phyloP scores from a whole-genome alignment of 2,113 vertebrate genomes.

The Aspidoscelis tigris region DNA sequence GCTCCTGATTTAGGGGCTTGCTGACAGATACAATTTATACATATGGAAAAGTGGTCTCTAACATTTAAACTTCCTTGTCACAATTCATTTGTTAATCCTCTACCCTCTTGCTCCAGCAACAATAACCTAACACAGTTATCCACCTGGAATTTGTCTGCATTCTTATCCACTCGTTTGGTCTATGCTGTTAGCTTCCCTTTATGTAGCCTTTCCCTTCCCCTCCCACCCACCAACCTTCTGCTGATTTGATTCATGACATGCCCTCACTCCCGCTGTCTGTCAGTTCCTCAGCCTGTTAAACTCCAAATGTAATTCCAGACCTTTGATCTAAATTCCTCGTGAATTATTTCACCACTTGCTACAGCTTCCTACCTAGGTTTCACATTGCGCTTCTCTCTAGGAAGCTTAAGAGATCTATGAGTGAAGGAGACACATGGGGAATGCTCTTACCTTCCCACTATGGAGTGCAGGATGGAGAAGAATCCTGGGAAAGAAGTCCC shows the following conservation, averaged over 20 bases:
- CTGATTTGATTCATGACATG: conserved; percentile 7
- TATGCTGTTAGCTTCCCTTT: background rate
- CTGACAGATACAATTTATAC: background rate
- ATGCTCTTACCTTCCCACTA: background rate
- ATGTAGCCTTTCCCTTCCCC: background rate
- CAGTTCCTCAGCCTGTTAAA: rapidly evolving
- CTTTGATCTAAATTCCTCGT: conserved; percentile 62
- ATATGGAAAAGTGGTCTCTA: background rate
- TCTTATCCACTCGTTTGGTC: background rate
- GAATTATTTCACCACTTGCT: conserved; percentile 25
- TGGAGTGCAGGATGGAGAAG: rapidly evolving
- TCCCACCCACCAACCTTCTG: background rate
- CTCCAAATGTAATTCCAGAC: conserved; percentile 29
- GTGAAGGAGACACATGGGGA: conserved; percentile 54
- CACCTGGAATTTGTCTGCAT: background rate
- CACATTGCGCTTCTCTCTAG: background rate
- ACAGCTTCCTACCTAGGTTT: conserved; percentile 31
- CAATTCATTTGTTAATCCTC: background rate
- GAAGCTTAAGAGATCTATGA: conserved; percentile 42
- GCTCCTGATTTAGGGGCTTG: background rate
- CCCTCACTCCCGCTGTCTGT: background rate
- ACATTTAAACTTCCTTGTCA: background rate
- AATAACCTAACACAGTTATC: background rate
- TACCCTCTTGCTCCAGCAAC: background rate
- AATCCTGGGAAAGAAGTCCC: conserved; percentile 26